These are phyloP conservation scores for Amblyopsis rosae DNA, from an alignment of 2,113 vertebrate genomes.

Conservation along the genomic window DNA sequence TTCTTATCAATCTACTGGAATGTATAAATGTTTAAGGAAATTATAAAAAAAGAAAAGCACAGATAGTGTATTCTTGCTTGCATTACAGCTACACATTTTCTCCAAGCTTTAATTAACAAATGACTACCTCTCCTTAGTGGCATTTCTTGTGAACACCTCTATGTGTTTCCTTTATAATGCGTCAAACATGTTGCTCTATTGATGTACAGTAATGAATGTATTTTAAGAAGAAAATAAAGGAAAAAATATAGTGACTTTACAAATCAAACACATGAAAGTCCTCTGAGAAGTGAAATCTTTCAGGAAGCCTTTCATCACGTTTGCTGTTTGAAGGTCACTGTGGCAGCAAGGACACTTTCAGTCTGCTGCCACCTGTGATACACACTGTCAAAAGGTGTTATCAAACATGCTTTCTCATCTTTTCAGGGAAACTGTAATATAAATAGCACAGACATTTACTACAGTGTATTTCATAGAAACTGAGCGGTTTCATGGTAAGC, in stretches of 20 bases:
- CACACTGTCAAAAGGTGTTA: not conserved
- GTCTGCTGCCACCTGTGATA: not conserved
- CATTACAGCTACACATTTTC: conserved; percentile 1
- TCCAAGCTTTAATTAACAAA: not conserved
- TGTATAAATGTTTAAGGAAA: no score
- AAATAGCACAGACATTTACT: no score
- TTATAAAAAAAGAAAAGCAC: no score
- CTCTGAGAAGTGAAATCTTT: not conserved
- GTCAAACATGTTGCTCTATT: not conserved
- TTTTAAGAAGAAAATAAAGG: not conserved
- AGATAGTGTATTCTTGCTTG: no score
- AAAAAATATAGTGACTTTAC: conserved; percentile 21
- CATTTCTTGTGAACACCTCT: not conserved
- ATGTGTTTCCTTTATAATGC: not conserved
- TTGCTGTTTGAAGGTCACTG: conserved; percentile 26
- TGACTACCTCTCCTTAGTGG: not conserved
- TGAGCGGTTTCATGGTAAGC: no score
- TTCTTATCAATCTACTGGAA: no score
- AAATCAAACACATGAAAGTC: conserved; percentile 8
- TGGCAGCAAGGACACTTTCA: conserved; percentile 4
- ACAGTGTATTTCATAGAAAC: no score
- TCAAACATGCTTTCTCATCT: not conserved
- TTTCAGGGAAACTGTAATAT: no score
- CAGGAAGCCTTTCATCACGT: conserved; percentile 12
- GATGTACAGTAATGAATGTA: conserved; percentile 9